phyloP scores from a whole-genome alignment of 2,888 invertebrate species.

The Ichneumon xanthorius region DNA sequence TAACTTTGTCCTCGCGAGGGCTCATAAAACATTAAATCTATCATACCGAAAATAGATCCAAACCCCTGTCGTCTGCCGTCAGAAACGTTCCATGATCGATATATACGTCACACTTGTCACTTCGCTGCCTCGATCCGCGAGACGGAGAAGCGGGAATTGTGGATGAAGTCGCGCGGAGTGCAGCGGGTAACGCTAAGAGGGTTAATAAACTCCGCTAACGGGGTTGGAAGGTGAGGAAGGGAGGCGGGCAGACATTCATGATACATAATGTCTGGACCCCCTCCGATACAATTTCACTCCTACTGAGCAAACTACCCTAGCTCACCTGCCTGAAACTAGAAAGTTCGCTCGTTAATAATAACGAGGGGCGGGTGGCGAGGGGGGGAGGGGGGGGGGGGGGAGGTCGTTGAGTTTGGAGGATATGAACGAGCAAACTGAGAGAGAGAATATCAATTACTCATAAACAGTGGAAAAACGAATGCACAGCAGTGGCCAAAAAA shows the following conservation, averaged over 20 bases:
- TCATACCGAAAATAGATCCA: not conserved
- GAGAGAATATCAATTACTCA: constrained; percentile 36
- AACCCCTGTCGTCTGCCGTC: not conserved
- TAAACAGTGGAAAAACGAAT: constrained; percentile 30
- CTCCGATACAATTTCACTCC: constrained; percentile 44
- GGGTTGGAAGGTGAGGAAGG: too few relatives aligned
- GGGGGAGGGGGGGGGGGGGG: not conserved
- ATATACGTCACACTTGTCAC: not conserved
- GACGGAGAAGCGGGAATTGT: not conserved
- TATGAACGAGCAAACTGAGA: not conserved
- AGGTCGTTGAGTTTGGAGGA: not conserved
- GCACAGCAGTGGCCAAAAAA: not conserved
- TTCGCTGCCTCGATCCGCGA: not conserved
- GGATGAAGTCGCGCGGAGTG: not conserved
- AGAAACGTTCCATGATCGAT: not conserved
- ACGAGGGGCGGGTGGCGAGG: constrained; percentile 34
- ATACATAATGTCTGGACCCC: constrained; percentile 51
- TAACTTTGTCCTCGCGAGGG: not conserved
- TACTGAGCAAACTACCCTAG: constrained; percentile 48
- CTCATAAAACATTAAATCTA: not conserved
- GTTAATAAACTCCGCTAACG: too few relatives aligned
- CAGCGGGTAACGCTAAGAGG: not conserved
- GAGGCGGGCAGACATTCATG: constrained; percentile 23
- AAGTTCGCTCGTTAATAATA: constrained; percentile 61
- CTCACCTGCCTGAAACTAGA: constrained; percentile 34